These are phyloP conservation scores for Pseudomyrmex pallidus DNA, from an alignment of 1,140 invertebrate species.

Conservation along the genomic window DNA sequence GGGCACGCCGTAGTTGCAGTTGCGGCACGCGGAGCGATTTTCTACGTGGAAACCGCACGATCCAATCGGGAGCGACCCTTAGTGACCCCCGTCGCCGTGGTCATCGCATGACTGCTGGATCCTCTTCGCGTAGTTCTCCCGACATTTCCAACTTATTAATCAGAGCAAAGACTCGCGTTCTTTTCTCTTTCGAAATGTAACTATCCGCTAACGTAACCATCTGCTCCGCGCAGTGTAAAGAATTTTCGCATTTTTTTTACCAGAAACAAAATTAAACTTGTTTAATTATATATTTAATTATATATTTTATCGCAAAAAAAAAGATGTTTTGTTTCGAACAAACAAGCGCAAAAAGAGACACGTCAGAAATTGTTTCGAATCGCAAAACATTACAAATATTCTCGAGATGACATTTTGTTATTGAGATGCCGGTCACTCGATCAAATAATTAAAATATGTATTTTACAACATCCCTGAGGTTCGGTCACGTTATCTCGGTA, in stretches of 20 bases:
- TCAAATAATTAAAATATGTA: slow-evolving; percentile 29
- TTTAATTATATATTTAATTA: not conserved
- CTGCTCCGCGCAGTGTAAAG: too few relatives aligned
- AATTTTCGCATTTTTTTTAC: not conserved
- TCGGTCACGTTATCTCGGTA: slow-evolving; percentile 16
- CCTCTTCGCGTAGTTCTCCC: slow-evolving; percentile 41
- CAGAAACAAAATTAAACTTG: not conserved
- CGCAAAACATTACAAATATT: not conserved
- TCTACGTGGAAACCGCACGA: slow-evolving; percentile 74
- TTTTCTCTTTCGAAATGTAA: not conserved
- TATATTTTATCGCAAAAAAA: not conserved
- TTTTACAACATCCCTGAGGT: not conserved
- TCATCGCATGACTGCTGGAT: slow-evolving; percentile 61
- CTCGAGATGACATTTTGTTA: not conserved
- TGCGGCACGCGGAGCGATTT: slow-evolving; percentile 73
- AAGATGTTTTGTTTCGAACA: not conserved
- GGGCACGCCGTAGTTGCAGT: slow-evolving; percentile 63
- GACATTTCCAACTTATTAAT: slow-evolving; percentile 55
- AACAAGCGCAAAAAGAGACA: not conserved
- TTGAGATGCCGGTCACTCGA: not conserved
- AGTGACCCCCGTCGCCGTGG: slow-evolving; percentile 61
- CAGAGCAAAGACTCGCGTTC: slow-evolving; percentile 31
- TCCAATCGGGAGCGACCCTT: slow-evolving; percentile 67
- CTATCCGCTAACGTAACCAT: too few relatives aligned
- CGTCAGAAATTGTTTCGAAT: not conserved